Conservation (phyloP, 2,113 vertebrate genomes). For the Syrrhaptes paradoxus region DNA sequence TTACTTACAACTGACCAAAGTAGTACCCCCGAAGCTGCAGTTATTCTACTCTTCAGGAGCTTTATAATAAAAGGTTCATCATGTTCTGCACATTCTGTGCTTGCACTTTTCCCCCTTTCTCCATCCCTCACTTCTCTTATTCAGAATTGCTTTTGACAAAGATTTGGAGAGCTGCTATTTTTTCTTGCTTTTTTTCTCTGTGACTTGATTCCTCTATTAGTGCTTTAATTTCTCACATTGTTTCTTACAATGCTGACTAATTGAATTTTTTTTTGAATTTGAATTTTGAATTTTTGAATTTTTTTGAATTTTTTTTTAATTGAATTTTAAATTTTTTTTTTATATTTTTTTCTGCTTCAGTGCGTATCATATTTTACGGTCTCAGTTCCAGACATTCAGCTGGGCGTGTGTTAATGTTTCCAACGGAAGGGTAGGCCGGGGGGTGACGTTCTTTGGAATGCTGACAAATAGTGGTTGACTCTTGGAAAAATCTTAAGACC, state of each 20-base stretch:
- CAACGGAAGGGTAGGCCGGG: neutral
- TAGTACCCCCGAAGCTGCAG: neutral
- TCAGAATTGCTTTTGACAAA: neutral
- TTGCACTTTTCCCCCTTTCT: rapidly evolving
- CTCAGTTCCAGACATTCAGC: conserved; percentile 2
- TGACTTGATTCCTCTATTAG: neutral
- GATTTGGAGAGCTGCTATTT: neutral
- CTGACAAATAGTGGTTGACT: neutral
- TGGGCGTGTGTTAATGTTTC: conserved; percentile 47
- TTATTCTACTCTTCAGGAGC: neutral
- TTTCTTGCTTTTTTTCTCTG: conserved; percentile 9
- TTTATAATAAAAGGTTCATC: conserved; percentile 9
- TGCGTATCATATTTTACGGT: neutral
- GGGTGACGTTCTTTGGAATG: conserved; percentile 2
- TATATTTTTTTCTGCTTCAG: neutral
- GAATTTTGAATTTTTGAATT: no score
- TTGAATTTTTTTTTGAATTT: no score
- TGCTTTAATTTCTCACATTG: neutral
- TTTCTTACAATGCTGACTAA: neutral
- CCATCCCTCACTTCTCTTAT: neutral
- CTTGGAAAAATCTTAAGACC: conserved; percentile 6
- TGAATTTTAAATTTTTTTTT: no score
- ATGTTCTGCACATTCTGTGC: neutral
- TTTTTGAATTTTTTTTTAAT: no score
- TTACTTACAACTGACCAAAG: conserved; percentile 42